phyloP scores from a whole-genome alignment of 2,888 invertebrate species.

The Dastarcus helophoroides region DNA sequence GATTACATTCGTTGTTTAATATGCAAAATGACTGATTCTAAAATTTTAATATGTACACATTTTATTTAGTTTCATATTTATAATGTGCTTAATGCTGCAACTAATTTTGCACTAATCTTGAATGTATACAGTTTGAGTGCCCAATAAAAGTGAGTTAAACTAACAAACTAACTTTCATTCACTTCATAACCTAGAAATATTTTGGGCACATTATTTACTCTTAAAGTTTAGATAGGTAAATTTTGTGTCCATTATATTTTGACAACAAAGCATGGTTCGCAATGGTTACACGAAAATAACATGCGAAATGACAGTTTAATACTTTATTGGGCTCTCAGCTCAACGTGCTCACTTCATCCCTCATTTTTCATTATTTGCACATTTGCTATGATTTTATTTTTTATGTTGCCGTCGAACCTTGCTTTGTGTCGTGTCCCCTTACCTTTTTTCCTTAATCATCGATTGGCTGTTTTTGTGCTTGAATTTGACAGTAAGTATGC shows the following conservation, averaged over 20 bases:
- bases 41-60: not conserved
- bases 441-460: slow-evolving; percentile 18
- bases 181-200: slow-evolving; percentile 13
- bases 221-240: slow-evolving; percentile 3
- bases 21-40: no score
- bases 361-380: slow-evolving; percentile 22
- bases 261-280: slow-evolving; percentile 39
- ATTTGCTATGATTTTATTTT: slow-evolving; percentile 23
- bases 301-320: slow-evolving; percentile 8
- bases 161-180: slow-evolving; percentile 32
- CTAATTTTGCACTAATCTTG: slow-evolving; percentile 19
- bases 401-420: slow-evolving; percentile 37
- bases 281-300: slow-evolving; percentile 6
- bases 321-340: slow-evolving; percentile 38
- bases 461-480: no score
- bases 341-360: slow-evolving; percentile 26
- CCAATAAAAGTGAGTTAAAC: slow-evolving; percentile 38
- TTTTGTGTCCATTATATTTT: slow-evolving; percentile 17
- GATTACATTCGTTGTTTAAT: no score
- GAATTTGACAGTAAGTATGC: no score
- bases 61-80: slow-evolving; percentile 1
- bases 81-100: no score
- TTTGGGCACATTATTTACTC: slow-evolving; percentile 9
- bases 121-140: slow-evolving; percentile 32
- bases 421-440: slow-evolving; percentile 33